Percentiles rank a stretch among this genome's conserved stretches.
These are phyloP conservation scores for Bactericera cockerelli DNA, from an alignment of 1,140 invertebrate species.

Conservation along the genomic window DNA sequence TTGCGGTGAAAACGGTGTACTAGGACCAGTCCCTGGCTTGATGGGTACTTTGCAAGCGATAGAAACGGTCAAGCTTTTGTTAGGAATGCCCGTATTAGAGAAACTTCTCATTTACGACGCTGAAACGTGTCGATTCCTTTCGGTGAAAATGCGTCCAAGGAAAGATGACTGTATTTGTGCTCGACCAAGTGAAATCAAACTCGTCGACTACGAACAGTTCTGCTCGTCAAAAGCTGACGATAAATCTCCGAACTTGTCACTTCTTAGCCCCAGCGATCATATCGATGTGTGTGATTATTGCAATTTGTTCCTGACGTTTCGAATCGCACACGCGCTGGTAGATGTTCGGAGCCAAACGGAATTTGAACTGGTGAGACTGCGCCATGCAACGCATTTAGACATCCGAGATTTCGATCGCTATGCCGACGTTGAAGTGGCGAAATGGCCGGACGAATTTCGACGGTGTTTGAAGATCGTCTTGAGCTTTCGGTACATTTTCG, in stretches of 20 bases:
- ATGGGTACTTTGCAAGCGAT: slow-evolving; percentile 87
- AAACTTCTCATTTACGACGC: slow-evolving; percentile 79
- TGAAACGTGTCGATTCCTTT: slow-evolving; percentile 51
- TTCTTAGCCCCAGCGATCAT: slow-evolving; percentile 38
- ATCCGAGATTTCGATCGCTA: slow-evolving; percentile 26
- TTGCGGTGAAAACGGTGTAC: slow-evolving; percentile 90
- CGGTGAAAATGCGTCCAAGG: slow-evolving; percentile 61
- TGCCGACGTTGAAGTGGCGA: slow-evolving; percentile 17
- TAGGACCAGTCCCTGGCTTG: slow-evolving; percentile 74
- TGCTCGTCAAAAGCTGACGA: slow-evolving; percentile 70
- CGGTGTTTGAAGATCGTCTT: slow-evolving; percentile 12
- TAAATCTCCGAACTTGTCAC: slow-evolving; percentile 39
- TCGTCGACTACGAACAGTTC: slow-evolving; percentile 77
- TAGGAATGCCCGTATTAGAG: slow-evolving; percentile 44
- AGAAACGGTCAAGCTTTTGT: slow-evolving; percentile 80
- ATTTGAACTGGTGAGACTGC: slow-evolving; percentile 56
- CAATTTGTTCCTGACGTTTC: slow-evolving; percentile 27
- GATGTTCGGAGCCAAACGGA: slow-evolving; percentile 57
- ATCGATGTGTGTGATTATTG: slow-evolving; percentile 43
- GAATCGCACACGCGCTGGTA: slow-evolving; percentile 42
- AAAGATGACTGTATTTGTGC: slow-evolving; percentile 63
- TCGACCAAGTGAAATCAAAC: slow-evolving; percentile 41
- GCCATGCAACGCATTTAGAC: slow-evolving; percentile 46
- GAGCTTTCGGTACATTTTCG: slow-evolving; percentile 29
- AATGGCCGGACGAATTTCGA: slow-evolving; percentile 8